Percentiles rank a stretch among this genome's conserved stretches.
These are phyloP conservation scores for Lucifuga dentata DNA, from an alignment of 2,113 vertebrate species.

Conservation along the genomic window DNA sequence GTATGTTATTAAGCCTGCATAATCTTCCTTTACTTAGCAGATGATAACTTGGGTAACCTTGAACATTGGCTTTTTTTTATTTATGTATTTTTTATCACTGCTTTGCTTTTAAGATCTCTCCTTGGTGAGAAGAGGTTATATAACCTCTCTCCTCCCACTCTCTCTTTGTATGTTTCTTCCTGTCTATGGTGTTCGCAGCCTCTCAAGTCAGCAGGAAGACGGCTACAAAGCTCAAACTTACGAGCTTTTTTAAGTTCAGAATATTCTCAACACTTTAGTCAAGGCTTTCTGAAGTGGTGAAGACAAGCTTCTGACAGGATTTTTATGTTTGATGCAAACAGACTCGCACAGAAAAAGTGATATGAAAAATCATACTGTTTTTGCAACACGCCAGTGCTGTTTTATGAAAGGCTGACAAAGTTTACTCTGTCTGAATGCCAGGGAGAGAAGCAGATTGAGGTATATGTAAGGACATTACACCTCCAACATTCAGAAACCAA, in stretches of 20 bases:
- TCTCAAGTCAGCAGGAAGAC: slow-evolving; percentile 35
- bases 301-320: slow-evolving; percentile 45
- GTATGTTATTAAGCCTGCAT: slow-evolving; percentile 8
- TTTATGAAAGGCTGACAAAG: slow-evolving; percentile 47
- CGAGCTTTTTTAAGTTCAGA: slow-evolving; percentile 11
- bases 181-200: slow-evolving; percentile 29
- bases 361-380: slow-evolving; percentile 27
- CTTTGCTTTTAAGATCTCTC: slow-evolving; percentile 48
- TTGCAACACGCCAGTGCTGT: slow-evolving; percentile 38
- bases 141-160: slow-evolving; percentile 56
- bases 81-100: too few species aligned
- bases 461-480: not conserved
- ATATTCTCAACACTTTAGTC: slow-evolving; percentile 14
- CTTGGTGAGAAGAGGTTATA: slow-evolving; percentile 62
- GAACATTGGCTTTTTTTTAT: slow-evolving; percentile 56
- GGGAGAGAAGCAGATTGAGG: not conserved
- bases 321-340: slow-evolving; percentile 38
- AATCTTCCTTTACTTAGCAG: slow-evolving; percentile 21
- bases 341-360: too few species aligned
- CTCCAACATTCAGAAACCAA: slow-evolving; percentile 2
- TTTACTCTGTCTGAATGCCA: slow-evolving; percentile 31
- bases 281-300: slow-evolving; percentile 23
- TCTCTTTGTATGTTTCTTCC: slow-evolving; percentile 42
- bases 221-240: slow-evolving; percentile 36
- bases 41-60: slow-evolving; percentile 48